phyloP scores from a whole-genome alignment of 1,140 invertebrate species.

The Thereuonema tuberculata region DNA sequence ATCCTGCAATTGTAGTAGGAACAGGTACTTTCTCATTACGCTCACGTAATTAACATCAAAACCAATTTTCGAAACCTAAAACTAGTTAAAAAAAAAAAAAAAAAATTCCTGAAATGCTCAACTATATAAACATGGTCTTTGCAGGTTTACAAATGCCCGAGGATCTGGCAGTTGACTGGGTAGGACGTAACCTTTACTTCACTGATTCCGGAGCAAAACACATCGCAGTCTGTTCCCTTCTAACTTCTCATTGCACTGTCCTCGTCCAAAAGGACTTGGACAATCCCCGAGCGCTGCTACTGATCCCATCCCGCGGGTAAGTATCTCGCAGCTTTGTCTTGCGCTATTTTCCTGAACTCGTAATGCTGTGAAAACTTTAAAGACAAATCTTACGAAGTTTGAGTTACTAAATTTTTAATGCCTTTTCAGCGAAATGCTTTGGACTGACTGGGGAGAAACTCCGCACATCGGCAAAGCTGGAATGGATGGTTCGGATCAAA shows the following conservation, averaged over 20 bases:
- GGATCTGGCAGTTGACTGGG: slow-evolving; percentile 64
- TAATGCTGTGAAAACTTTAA: no score
- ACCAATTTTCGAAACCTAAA: no score
- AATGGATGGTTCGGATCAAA: slow-evolving; percentile 64
- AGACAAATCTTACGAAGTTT: no score
- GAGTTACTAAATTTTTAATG: no score
- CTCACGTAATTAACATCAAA: no score
- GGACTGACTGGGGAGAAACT: slow-evolving; percentile 64
- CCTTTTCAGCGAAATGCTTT: slow-evolving; percentile 55
- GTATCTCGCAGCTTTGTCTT: no score
- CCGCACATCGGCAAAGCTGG: slow-evolving; percentile 58
- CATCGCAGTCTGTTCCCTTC: slow-evolving; percentile 54
- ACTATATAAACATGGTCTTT: not conserved
- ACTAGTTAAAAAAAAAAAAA: no score
- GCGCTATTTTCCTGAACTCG: no score
- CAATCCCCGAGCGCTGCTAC: no score
- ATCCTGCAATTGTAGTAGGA: slow-evolving; percentile 37
- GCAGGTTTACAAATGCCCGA: slow-evolving; percentile 45
- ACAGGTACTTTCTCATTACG: slow-evolving; percentile 27
- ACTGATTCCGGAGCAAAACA: slow-evolving; percentile 52
- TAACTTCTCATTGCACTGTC: slow-evolving; percentile 46
- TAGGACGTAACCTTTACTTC: slow-evolving; percentile 65
- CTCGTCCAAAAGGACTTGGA: slow-evolving; percentile 34
- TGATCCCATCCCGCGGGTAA: no score
- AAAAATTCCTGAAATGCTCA: no score